These are phyloP conservation scores for Leucoraja ocellata DNA, from an alignment of 2,797 vertebrate genomes.

Conservation along the genomic window DNA sequence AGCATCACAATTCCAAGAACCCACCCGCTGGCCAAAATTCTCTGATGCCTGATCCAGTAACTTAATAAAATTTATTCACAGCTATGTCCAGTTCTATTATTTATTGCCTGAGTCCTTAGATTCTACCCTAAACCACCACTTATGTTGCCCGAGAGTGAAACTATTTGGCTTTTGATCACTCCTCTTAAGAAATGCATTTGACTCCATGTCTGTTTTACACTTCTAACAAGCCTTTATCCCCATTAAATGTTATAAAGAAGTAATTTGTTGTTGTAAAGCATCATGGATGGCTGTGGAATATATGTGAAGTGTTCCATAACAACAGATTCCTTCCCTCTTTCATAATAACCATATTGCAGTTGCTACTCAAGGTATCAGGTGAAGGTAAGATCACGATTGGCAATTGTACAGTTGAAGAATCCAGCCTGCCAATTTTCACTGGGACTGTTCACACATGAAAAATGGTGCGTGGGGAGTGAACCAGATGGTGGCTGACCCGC, in stretches of 20 bases:
- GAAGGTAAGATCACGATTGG: no score
- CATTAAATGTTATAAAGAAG: not conserved
- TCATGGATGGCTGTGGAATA: not conserved
- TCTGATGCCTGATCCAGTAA: not conserved
- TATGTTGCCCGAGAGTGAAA: not conserved
- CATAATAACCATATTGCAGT: not conserved
- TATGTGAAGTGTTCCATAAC: not conserved
- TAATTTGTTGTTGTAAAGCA: not conserved
- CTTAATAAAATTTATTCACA: no score
- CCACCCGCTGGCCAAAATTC: not conserved
- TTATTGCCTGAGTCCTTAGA: not conserved
- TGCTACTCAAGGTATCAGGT: not conserved
- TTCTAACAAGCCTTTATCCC: not conserved
- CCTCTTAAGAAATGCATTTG: not conserved
- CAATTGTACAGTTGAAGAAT: not conserved
- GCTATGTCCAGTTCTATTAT: not conserved
- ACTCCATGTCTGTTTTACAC: not conserved
- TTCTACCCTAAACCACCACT: not conserved
- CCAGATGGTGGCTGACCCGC: not conserved
- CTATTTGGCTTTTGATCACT: not conserved
- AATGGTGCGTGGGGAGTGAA: not conserved
- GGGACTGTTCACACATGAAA: not conserved
- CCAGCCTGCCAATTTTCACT: not conserved
- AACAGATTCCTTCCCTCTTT: not conserved
- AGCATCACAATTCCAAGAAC: not conserved